Evolutionary conservation across 2,888 invertebrate genomes (phyloP), one percentile per base, ranked within the genome.

Genomic region (Chymomyza procnemis): DNA sequence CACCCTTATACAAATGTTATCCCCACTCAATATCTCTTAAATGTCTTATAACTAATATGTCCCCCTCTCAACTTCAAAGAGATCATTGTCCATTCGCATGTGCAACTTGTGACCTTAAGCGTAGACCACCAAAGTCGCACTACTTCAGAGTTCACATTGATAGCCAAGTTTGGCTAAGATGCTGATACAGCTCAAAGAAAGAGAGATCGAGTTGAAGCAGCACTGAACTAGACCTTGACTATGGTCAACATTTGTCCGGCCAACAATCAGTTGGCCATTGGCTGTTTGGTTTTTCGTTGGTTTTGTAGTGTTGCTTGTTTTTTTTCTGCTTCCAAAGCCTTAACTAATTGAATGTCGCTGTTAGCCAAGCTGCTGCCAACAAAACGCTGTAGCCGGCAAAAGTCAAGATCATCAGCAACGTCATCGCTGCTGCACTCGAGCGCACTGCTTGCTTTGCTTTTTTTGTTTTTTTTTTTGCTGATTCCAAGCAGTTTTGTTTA

Each of bases 401-500:
- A 74, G 78, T 68, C 74, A 67, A 71, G 71, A 82, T 63, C 71
- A 52, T 57, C 62, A 56, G 54, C 67, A 61, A 61, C 55, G 41
- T 48, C 64, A 34, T 68, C 16, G 57, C 34, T 8, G 48, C 48
- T 50, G 48, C 48, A 50, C 6, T 50, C 14, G 18, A 18, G 18
- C 6, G 57, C 57, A 19, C 18, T 21, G 55, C 34, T 41, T 55
- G 12, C 12, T 9, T 6, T 34, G 4, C 8, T 26, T 4, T 26
- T 26, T 26, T 47, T 16, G n/a, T 26, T 1, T 9, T 4, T 26
- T 1, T 26, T 56, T 19, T 26, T 19, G 30, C 26, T 48, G 21
- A 26, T 67, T 74, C 4, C 26, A 26, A 26, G 74, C 75, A 76
- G 77, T 84, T 84, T 82, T 84, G 86, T 79, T 87, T 77, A 80